Percentiles rank a stretch among this genome's conserved stretches.
Conservation (phyloP, 2,113 vertebrate genomes). For the Tylochromis polylepis region DNA sequence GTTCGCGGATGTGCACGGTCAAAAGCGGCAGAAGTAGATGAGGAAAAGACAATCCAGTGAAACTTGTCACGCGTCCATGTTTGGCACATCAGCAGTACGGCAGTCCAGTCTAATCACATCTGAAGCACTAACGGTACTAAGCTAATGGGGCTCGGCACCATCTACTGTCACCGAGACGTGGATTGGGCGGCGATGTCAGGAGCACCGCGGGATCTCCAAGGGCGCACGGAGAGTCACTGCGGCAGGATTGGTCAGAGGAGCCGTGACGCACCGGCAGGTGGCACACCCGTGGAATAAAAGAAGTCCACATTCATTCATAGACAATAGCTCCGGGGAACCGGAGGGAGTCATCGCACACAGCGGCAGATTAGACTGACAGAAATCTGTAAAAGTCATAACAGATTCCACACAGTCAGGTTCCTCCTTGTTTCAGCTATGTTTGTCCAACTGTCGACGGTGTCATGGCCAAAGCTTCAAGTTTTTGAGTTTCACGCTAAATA, state of each 20-base stretch:
- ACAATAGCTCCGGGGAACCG: background rate
- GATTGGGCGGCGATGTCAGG: slow-evolving; percentile 25
- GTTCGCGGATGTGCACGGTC: background rate
- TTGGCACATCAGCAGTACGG: slow-evolving; percentile 13
- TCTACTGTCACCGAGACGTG: slow-evolving; percentile 18
- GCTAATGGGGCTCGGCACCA: slow-evolving; percentile 11
- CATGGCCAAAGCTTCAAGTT: background rate
- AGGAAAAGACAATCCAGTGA: slow-evolving; percentile 35
- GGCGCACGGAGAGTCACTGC: slow-evolving; percentile 41
- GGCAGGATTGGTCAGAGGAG: slow-evolving; percentile 58
- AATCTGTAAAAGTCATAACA: background rate
- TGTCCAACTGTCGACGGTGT: background rate
- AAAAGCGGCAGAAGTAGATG: background rate
- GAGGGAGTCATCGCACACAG: background rate
- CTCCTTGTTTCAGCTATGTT: background rate
- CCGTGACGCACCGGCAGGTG: slow-evolving; percentile 72
- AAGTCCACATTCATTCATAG: slow-evolving; percentile 42
- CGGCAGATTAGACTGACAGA: background rate
- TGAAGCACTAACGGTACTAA: background rate
- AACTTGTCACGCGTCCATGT: slow-evolving; percentile 42
- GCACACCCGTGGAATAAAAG: slow-evolving; percentile 59
- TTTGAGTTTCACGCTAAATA: background rate
- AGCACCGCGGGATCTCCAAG: slow-evolving; percentile 61
- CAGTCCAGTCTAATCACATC: slow-evolving; percentile 29
- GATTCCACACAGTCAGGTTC: background rate